phyloP scores from a whole-genome alignment of 2,888 invertebrate species.

The Poecilus cupreus region DNA sequence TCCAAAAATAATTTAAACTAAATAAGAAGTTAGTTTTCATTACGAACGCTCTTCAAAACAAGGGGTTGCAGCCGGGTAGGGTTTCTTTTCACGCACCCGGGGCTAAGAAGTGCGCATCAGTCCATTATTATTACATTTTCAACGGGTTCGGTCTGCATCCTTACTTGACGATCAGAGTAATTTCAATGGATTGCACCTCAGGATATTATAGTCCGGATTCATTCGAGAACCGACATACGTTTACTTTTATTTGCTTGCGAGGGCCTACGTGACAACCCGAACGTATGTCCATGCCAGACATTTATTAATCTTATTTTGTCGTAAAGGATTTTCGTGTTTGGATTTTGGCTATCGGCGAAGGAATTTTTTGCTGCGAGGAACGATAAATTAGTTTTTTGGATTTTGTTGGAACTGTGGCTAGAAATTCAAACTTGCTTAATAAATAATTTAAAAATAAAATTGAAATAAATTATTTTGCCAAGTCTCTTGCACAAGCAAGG shows the following conservation, averaged over 20 bases:
- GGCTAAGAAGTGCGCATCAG: background rate
- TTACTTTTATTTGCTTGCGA: background rate
- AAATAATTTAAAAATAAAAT: slow-evolving; percentile 4
- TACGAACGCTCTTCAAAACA: no score
- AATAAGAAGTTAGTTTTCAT: no score
- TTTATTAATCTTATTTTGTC: slow-evolving; percentile 16
- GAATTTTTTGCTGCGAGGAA: slow-evolving; percentile 6
- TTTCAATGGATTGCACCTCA: slow-evolving; percentile 22
- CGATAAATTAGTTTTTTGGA: slow-evolving; percentile 5
- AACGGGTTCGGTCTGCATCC: slow-evolving; percentile 26
- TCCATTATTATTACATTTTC: slow-evolving; percentile 42
- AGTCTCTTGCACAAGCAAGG: no score
- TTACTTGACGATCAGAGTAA: slow-evolving; percentile 32
- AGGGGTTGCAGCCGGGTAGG: no score
- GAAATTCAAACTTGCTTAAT: background rate
- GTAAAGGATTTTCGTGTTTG: slow-evolving; percentile 40
- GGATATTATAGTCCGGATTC: slow-evolving; percentile 9
- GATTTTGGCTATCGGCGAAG: background rate
- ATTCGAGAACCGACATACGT: slow-evolving; percentile 17
- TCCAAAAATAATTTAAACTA: no score
- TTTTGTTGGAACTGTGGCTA: background rate
- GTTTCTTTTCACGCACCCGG: background rate
- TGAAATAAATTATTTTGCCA: no score
- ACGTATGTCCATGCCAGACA: slow-evolving; percentile 13
- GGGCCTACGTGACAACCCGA: slow-evolving; percentile 23